These are phyloP conservation scores for Bhutanitis thaidina DNA, from an alignment of 2,888 invertebrate species.

Conservation along the genomic window DNA sequence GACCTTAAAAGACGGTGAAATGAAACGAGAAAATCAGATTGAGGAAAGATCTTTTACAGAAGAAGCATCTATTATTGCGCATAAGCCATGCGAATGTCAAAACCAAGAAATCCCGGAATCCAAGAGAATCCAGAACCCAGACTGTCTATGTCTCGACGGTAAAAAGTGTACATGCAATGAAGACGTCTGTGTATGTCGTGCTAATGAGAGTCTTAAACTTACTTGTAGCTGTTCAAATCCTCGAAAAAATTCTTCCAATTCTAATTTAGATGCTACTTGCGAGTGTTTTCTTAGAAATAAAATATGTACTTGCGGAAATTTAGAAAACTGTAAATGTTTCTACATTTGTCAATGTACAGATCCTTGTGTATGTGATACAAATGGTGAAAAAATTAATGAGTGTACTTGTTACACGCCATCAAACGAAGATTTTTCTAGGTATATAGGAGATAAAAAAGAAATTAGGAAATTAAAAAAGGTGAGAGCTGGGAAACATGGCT, in stretches of 20 bases:
- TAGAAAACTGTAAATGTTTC: conserved; percentile 56
- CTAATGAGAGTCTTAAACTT: conserved; percentile 40
- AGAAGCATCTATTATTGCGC: too few species aligned
- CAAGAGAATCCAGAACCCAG: too few species aligned
- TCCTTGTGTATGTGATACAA: conserved; percentile 56
- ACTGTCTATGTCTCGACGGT: not conserved
- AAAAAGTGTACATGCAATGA: conserved; percentile 4
- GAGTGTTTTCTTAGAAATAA: conserved; percentile 44
- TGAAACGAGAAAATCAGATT: too few species aligned
- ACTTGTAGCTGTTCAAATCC: conserved; percentile 46
- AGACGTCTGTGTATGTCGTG: conserved; percentile 49
- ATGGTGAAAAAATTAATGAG: conserved; percentile 29
- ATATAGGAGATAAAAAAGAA: conserved; percentile 23
- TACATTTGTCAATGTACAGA: conserved; percentile 48
- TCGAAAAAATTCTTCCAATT: conserved; percentile 45
- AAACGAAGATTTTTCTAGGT: not conserved
- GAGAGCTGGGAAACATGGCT: conserved; percentile 59
- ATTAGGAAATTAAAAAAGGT: conserved; percentile 48
- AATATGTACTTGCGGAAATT: conserved; percentile 52
- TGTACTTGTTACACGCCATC: conserved; percentile 41
- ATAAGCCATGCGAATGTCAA: conserved; percentile 48
- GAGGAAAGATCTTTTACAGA: too few species aligned
- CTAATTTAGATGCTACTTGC: conserved; percentile 35
- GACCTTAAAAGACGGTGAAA: too few species aligned
- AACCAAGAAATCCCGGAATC: conserved; percentile 26